These are phyloP conservation scores for Zelleria hepariella DNA, from an alignment of 2,888 invertebrate species.

Conservation along the genomic window DNA sequence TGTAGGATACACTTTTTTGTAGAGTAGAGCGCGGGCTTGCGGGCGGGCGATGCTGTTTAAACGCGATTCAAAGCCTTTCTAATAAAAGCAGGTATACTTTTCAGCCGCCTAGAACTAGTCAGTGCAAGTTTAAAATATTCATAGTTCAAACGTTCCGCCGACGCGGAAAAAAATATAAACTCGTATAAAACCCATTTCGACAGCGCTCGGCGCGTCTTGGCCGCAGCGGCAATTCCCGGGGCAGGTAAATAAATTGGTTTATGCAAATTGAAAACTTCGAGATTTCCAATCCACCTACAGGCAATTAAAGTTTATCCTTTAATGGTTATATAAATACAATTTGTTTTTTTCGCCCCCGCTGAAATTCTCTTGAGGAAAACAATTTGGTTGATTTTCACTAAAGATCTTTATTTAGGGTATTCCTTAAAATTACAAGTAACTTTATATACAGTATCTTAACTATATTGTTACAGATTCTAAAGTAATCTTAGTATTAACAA, in stretches of 20 bases:
- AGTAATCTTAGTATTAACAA: slow-evolving; percentile 7
- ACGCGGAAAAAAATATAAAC: background rate
- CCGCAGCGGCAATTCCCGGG: slow-evolving; percentile 14
- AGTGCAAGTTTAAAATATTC: slow-evolving; percentile 5
- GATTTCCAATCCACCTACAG: slow-evolving; percentile 9
- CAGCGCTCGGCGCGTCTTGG: background rate
- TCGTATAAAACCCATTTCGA: background rate
- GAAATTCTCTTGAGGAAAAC: background rate
- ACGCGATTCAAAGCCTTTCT: background rate
- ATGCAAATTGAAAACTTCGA: slow-evolving; percentile 24
- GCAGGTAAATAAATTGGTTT: slow-evolving; percentile 25
- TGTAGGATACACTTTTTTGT: no score
- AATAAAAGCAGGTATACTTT: no score
- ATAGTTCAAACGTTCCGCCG: background rate
- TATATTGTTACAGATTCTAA: slow-evolving; percentile 37
- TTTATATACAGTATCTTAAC: slow-evolving; percentile 51
- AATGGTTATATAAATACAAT: background rate
- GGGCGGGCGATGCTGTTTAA: no score
- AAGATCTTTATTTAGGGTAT: slow-evolving; percentile 51
- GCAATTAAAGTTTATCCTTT: slow-evolving; percentile 2
- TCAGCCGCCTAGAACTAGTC: slow-evolving; percentile 17
- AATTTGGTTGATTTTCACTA: slow-evolving; percentile 40
- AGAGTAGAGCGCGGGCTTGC: no score
- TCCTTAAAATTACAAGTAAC: slow-evolving; percentile 65
- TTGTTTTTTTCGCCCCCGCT: background rate